Base-by-base conservation (phyloP, 2,888 invertebrate genomes). In the Flabesymbios commensalis region DNA sequence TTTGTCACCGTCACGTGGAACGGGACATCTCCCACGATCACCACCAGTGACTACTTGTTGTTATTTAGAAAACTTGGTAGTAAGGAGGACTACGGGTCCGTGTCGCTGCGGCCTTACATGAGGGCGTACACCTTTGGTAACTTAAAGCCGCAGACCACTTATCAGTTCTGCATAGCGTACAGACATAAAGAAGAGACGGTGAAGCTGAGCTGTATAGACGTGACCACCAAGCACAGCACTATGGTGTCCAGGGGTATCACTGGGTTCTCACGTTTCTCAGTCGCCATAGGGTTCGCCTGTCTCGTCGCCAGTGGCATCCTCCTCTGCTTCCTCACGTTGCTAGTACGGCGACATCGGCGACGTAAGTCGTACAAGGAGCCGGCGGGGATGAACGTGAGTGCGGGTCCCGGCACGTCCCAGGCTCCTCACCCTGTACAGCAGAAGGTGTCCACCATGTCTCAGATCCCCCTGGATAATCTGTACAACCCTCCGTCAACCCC, bases 101-200 rank as follows among this genome's bases (percentile, higher is more conserved):
- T 74, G 58, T 73, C 67, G 60, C 75, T 71, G 49, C 73, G 70
- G 4, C 73, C 74, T 14, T 68, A 71, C 43, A 72, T 79, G 64
- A 76, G 76, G 56, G 77, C 75, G 22, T 84, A 80, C 71, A 83
- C 83, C 45, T 76, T 85, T 24, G 76, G 74, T 39, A 76, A 80
- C 48, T 72, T 85, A 14, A 71, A 74, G 59, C 81, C 84, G 7
- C 70, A 75, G 32, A 82, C 83, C 4, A 68, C 67, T 2, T 85
- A 85, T 68, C 80, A 82, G 67, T 78, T 84, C 65, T 85, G 85
- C 69, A 75, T 85, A 28, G 79, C 82, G 19, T 69, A 73, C 76
- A 33, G 55, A 52, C 36, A 29, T 22, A 22, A 69, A 75, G 47
- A 53, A 29, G 14, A 10, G 47, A 42, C 33, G 22, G 75, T 76